Evolutionary conservation across 1,140 invertebrate genomes (phyloP).

Genomic region (Melipona quadrifasciata): DNA sequence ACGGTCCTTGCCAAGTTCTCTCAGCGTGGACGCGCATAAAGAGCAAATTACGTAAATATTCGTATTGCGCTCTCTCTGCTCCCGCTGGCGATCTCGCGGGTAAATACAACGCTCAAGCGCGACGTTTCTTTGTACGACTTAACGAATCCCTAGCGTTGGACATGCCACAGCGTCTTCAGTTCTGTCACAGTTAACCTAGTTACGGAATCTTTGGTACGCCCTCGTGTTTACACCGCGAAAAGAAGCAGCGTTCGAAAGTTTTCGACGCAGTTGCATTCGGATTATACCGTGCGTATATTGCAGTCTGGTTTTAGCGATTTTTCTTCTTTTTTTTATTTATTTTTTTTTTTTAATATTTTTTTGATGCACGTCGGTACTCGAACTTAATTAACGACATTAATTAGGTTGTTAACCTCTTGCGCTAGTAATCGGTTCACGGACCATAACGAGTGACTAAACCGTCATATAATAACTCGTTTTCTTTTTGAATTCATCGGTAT

Average conservation of each 20-base stretch:
- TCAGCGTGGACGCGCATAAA: conserved; percentile 1
- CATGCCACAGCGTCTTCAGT: conserved; percentile 28
- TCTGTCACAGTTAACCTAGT: conserved; percentile 43
- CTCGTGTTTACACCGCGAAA: conserved; percentile 53
- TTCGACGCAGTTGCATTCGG: not conserved
- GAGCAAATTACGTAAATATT: conserved; percentile 23
- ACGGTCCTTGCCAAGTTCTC: not conserved
- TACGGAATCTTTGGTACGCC: conserved; percentile 45
- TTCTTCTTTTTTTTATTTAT: not conserved
- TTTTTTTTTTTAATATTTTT: not conserved
- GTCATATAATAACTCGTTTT: no score
- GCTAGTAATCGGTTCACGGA: no score
- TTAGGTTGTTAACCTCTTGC: conserved; percentile 3
- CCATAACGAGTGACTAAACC: no score
- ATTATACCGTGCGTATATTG: no score
- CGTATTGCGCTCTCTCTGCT: not conserved
- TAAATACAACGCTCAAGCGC: conserved; percentile 14
- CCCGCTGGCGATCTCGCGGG: not conserved
- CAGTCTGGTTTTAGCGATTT: no score
- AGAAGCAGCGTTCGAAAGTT: conserved; percentile 34
- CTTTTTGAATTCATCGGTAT: no score
- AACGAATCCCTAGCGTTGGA: not conserved
- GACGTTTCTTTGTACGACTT: conserved; percentile 10
- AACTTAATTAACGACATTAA: conserved; percentile 45
- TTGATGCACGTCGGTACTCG: conserved; percentile 8